phyloP scores from a whole-genome alignment of 1,140 invertebrate genomes.

The Sminthurides bifidus region DNA sequence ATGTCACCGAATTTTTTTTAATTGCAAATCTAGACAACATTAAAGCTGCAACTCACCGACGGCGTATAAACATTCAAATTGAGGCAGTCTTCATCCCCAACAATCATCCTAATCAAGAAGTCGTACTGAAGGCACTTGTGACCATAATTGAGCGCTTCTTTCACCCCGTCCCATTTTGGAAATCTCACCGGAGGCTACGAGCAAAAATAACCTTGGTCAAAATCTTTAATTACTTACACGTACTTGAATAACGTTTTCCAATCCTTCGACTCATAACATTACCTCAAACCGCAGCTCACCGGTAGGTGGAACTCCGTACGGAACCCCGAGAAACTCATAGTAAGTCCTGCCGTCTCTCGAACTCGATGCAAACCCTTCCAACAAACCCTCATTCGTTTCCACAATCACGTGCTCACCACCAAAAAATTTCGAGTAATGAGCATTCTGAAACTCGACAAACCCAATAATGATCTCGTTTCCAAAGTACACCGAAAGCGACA shows the following conservation, averaged over 20 bases:
- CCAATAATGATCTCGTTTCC: conserved; percentile 8
- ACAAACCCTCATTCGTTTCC: conserved; percentile 1
- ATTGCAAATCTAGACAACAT: background rate
- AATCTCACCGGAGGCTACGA: conserved; percentile 19
- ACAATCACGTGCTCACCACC: conserved; percentile 9
- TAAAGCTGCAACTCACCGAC: background rate
- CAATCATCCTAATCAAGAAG: background rate
- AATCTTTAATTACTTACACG: background rate
- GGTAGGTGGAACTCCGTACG: conserved; percentile 8
- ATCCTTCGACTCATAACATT: background rate
- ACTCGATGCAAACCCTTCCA: conserved; percentile 9
- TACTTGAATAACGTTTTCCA: background rate
- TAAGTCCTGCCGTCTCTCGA: conserved; percentile 14
- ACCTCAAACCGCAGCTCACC: conserved; percentile 2
- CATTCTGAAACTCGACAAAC: conserved; percentile 2
- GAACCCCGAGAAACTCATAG: conserved; percentile 15
- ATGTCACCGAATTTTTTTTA: background rate
- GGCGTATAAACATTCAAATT: conserved; percentile 61
- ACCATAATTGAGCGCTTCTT: conserved; percentile 30
- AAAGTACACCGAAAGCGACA: no score
- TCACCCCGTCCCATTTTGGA: conserved; percentile 28
- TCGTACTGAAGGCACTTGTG: conserved; percentile 30
- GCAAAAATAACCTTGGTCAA: background rate
- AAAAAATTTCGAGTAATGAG: conserved; percentile 11
- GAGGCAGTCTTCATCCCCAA: conserved; percentile 57